Percentiles rank a stretch among this genome's conserved stretches.
Conservation (phyloP, 92 coral and sea anemone genomes). For the Parazoanthus darwini region DNA sequence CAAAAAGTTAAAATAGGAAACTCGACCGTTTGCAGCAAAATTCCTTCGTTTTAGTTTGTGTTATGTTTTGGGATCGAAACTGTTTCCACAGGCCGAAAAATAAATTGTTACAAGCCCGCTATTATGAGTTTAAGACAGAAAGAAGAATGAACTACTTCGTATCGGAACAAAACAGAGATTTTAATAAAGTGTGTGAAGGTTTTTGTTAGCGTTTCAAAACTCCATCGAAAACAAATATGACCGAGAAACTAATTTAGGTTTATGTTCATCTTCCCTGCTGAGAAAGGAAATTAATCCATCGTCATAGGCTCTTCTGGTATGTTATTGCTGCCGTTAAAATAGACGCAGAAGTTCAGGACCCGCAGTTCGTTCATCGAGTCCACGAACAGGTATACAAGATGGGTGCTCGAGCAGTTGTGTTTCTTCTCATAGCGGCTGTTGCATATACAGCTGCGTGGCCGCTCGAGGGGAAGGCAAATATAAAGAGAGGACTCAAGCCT, state of each 20-base stretch:
- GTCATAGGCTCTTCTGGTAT: conserved; percentile 9
- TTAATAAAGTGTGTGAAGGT: neutral
- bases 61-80: neutral
- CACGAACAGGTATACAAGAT: too few relatives aligned
- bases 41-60: neutral
- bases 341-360: neutral
- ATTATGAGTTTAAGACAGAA: neutral
- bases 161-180: neutral
- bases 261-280: conserved; percentile 21
- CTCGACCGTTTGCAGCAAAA: neutral
- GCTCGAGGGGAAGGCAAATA: neutral
- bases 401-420: neutral
- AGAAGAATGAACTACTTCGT: neutral
- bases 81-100: neutral
- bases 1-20: neutral
- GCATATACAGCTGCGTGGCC: neutral
- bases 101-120: neutral
- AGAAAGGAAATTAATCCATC: conserved; percentile 36
- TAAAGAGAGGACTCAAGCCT: neutral
- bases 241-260: neutral
- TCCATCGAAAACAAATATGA: neutral
- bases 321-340: conserved; percentile 12
- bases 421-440: conserved; percentile 9
- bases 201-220: neutral
- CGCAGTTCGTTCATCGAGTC: conserved; percentile 4